Conservation (phyloP, 2,113 vertebrate species). For the Oostethus manadensis region DNA sequence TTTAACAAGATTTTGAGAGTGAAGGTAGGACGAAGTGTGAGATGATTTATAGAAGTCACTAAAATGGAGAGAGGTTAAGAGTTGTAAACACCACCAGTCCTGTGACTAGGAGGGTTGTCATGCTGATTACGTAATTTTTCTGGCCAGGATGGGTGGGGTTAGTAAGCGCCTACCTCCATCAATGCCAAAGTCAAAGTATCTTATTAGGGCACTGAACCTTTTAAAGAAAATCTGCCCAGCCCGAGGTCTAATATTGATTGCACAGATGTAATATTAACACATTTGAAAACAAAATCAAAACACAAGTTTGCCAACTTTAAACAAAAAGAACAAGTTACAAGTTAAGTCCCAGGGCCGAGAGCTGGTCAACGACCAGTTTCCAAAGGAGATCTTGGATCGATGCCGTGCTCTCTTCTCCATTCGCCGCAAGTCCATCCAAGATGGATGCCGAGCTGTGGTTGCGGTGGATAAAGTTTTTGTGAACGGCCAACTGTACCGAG, state of each 20-base stretch:
- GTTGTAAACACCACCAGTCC: constrained; percentile 45
- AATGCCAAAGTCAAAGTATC: constrained; percentile 29
- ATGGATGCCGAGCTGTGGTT: too few relatives aligned
- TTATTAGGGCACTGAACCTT: constrained; percentile 36
- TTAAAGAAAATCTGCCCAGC: constrained; percentile 21
- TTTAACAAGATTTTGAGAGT: constrained; percentile 59
- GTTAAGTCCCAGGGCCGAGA: too few relatives aligned
- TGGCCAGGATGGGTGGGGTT: constrained; percentile 10
- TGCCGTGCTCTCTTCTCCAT: too few relatives aligned
- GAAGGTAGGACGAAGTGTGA: constrained; percentile 20
- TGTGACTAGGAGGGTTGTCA: constrained; percentile 20
- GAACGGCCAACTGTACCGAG: too few relatives aligned
- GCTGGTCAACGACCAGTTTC: too few relatives aligned
- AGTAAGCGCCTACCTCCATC: constrained; percentile 29
- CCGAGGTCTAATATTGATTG: constrained; percentile 10
- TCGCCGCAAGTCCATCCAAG: too few relatives aligned
- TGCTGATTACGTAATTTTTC: constrained; percentile 28
- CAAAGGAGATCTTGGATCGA: too few relatives aligned
- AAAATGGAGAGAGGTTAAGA: constrained; percentile 39
- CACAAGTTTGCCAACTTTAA: too few relatives aligned
- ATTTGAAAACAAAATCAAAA: constrained; percentile 8
- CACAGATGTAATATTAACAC: background rate
- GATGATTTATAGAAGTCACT: constrained; percentile 42
- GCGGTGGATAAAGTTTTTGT: too few relatives aligned
- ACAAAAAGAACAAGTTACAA: too few relatives aligned